A percentile compares a stretch with the other conserved stretches of the same genome.
These are phyloP conservation scores for Drosophila macrothrix DNA, from an alignment of 2,888 invertebrate species.

Conservation along the genomic window DNA sequence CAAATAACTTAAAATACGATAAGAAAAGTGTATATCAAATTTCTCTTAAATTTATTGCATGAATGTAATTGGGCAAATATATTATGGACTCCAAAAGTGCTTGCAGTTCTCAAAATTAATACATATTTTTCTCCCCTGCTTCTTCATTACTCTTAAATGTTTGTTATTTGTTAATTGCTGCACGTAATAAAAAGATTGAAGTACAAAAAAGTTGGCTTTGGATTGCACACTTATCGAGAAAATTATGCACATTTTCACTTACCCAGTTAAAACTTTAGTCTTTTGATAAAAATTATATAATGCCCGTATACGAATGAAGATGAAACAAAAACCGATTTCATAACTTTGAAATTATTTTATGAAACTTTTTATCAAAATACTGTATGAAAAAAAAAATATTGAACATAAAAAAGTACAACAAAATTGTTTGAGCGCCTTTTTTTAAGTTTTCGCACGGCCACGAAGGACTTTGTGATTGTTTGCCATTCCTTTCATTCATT, in stretches of 20 bases:
- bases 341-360: slow-evolving; percentile 52
- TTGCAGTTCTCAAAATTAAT: background rate
- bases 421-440: slow-evolving; percentile 43
- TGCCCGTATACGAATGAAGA: slow-evolving; percentile 16
- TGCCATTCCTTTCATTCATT: slow-evolving; percentile 20
- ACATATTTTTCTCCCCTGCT: background rate
- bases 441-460: slow-evolving; percentile 57
- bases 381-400: slow-evolving; percentile 14
- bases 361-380: slow-evolving; percentile 57
- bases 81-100: background rate
- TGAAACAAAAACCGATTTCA: slow-evolving; percentile 44
- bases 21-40: background rate
- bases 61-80: background rate
- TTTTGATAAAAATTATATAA: slow-evolving; percentile 36
- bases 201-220: background rate
- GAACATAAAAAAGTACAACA: slow-evolving; percentile 13
- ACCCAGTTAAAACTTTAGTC: slow-evolving; percentile 39
- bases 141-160: background rate
- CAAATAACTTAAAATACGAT: background rate
- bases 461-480: slow-evolving; percentile 54
- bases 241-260: slow-evolving; percentile 23
- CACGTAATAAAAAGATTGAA: background rate
- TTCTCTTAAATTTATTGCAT: background rate
- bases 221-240: slow-evolving; percentile 20
- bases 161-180: background rate